phyloP scores from a whole-genome alignment of 2,797 vertebrate genomes.

The Coregonus suidteri region DNA sequence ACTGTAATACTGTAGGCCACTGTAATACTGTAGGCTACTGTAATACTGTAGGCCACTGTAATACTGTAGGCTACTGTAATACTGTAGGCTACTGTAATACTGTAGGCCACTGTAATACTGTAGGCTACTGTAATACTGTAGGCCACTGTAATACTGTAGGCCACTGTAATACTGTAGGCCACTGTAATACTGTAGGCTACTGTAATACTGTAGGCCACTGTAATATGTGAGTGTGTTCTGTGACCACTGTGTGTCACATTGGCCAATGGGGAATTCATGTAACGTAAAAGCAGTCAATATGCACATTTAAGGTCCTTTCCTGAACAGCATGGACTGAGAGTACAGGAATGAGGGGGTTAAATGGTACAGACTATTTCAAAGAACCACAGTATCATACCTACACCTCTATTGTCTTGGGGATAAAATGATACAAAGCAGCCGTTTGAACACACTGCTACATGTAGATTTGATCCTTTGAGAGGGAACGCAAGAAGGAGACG shows the following conservation, averaged over 20 bases:
- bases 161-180: too few relatives aligned
- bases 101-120: not conserved
- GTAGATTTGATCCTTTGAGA: slow-evolving; percentile 68
- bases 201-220: not conserved
- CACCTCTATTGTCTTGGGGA: slow-evolving; percentile 33
- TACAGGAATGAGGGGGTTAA: not conserved
- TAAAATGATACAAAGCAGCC: not conserved
- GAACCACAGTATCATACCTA: slow-evolving; percentile 20
- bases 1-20: slow-evolving; percentile 20
- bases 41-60: not conserved
- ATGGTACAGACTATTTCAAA: not conserved
- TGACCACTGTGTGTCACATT: not conserved
- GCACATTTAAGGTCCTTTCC: not conserved
- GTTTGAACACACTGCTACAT: slow-evolving; percentile 4
- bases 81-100: not conserved
- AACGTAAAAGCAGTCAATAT: not conserved
- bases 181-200: not conserved
- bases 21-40: slow-evolving; percentile 31
- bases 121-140: too few relatives aligned
- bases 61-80: not conserved
- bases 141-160: too few relatives aligned
- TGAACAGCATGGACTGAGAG: not conserved
- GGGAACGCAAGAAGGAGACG: slow-evolving; percentile 66
- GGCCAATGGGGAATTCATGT: not conserved
- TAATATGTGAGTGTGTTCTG: not conserved